A percentile compares a stretch with the other conserved stretches of the same genome.
Conservation (phyloP, 2,113 vertebrate species). For the Hemichromis elongatus region DNA sequence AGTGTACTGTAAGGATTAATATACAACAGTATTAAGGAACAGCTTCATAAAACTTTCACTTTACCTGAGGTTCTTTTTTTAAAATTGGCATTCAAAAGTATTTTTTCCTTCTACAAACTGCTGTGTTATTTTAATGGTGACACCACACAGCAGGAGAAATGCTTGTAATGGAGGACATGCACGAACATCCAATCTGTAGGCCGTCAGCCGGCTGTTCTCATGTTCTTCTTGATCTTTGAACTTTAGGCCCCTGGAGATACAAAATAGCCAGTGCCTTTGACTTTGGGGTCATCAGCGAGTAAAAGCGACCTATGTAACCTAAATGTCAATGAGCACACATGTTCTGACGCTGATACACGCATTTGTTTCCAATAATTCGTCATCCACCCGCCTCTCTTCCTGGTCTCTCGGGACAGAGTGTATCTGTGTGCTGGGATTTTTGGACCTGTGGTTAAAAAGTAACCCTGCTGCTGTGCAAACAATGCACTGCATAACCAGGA, state of each 20-base stretch:
- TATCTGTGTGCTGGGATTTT: not conserved
- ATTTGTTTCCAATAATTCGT: not conserved
- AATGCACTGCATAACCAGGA: conserved; percentile 9
- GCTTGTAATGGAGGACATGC: not conserved
- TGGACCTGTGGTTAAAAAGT: conserved; percentile 58
- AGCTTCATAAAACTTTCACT: not conserved
- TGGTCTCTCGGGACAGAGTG: not conserved
- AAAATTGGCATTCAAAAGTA: not conserved
- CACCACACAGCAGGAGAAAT: not conserved
- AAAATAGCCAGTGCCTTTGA: not conserved
- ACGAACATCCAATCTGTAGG: not conserved
- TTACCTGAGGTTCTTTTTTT: not conserved
- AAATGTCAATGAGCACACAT: not conserved
- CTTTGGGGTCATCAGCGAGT: not conserved
- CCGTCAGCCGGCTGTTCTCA: not conserved
- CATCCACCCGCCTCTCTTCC: not conserved
- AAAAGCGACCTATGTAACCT: not conserved
- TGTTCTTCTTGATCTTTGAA: conserved; percentile 36
- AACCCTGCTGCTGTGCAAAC: conserved; percentile 40
- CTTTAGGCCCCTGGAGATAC: conserved; percentile 40
- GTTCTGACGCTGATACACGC: not conserved
- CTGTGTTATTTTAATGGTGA: not conserved
- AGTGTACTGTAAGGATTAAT: not conserved
- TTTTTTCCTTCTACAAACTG: not conserved
- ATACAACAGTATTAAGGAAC: not conserved